Conservation (phyloP, 2,888 invertebrate genomes). For the Eupithecia subumbrata region DNA sequence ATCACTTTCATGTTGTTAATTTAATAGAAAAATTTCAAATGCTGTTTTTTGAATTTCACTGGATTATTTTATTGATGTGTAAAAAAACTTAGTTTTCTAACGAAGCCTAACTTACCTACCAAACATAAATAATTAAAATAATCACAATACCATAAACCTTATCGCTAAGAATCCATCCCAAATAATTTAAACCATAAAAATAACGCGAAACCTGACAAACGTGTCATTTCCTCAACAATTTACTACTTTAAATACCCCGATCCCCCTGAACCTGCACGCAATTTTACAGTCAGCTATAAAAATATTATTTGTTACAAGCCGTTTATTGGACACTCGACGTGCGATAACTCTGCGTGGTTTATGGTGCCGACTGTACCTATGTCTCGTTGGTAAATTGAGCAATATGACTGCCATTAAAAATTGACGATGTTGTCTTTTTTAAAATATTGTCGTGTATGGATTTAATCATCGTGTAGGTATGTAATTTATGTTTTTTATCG, state of each 20-base stretch:
- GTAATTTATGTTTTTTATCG: not conserved
- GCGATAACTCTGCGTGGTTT: slow-evolving; percentile 33
- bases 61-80: not conserved
- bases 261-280: slow-evolving; percentile 21
- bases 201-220: not conserved
- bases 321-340: slow-evolving; percentile 33
- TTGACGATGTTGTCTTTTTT: slow-evolving; percentile 10
- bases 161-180: not conserved
- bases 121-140: not conserved
- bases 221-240: slow-evolving; percentile 15
- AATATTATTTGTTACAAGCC: slow-evolving; percentile 37
- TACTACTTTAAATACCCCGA: slow-evolving; percentile 22
- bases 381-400: slow-evolving; percentile 28
- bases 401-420: slow-evolving; percentile 24
- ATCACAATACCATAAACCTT: not conserved
- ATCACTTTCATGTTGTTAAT: not conserved
- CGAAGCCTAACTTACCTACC: not conserved
- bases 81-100: not conserved
- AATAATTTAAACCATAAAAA: not conserved
- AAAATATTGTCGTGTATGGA: not conserved
- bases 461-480: not conserved
- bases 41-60: not conserved
- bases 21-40: not conserved
- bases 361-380: slow-evolving; percentile 27
- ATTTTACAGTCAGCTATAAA: slow-evolving; percentile 37